These are phyloP conservation scores for Empis livida DNA, from an alignment of 2,888 invertebrate genomes.

Conservation along the genomic window DNA sequence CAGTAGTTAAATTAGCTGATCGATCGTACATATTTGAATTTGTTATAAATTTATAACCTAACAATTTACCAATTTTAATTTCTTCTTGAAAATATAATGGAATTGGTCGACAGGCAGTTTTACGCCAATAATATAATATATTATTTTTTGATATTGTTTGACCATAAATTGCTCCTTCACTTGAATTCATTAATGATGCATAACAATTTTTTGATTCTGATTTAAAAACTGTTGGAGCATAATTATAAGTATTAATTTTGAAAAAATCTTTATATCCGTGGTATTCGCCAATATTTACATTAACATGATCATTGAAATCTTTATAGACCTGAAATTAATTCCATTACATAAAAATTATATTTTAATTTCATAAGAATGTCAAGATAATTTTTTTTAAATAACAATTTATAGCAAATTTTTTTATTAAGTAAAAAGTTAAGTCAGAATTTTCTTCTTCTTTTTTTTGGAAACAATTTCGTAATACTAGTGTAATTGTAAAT, in stretches of 20 bases:
- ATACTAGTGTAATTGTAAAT: too few species aligned
- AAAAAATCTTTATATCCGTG: constrained; percentile 48
- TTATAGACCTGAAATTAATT: constrained; percentile 43
- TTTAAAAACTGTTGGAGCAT: constrained; percentile 41
- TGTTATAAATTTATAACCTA: constrained; percentile 44
- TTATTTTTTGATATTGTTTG: constrained; percentile 46
- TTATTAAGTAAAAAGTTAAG: too few species aligned
- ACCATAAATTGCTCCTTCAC: constrained; percentile 50
- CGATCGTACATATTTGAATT: constrained; percentile 44
- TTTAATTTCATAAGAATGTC: too few species aligned
- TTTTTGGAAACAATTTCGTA: too few species aligned
- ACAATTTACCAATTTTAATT: constrained; percentile 34
- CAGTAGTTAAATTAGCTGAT: constrained; percentile 36
- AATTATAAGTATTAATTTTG: constrained; percentile 45
- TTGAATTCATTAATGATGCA: constrained; percentile 45
- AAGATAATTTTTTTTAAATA: too few species aligned
- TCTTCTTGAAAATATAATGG: constrained; percentile 21
- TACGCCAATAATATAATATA: constrained; percentile 49
- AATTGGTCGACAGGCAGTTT: constrained; percentile 33
- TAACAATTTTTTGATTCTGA: constrained; percentile 36
- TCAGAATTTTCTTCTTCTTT: too few species aligned
- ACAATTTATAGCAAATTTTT: too few species aligned
- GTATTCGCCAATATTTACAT: constrained; percentile 46
- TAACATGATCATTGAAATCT: constrained; percentile 46
- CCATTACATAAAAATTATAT: too few species aligned